These are phyloP conservation scores for Cephalopachus bancanus DNA, from an alignment of 2,797 vertebrate genomes.

Conservation along the genomic window DNA sequence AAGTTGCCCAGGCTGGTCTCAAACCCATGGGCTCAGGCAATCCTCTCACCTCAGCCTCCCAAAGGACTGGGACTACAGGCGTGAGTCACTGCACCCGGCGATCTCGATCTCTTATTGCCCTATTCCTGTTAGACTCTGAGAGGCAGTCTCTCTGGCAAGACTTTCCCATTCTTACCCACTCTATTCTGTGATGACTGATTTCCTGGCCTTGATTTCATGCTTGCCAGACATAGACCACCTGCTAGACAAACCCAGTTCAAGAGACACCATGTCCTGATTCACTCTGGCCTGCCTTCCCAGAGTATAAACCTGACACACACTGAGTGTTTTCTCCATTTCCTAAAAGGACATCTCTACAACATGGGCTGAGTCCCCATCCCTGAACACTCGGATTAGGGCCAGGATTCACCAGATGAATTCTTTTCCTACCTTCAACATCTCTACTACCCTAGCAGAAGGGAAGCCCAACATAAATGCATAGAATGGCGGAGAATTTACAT, in stretches of 20 bases:
- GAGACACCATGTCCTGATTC: slow-evolving; percentile 71
- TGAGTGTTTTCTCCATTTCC: slow-evolving; percentile 37
- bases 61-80: no score
- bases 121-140: not conserved
- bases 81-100: no score
- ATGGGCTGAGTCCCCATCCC: not conserved
- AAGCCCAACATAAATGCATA: not conserved
- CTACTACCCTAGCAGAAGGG: not conserved
- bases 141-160: not conserved
- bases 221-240: slow-evolving; percentile 75
- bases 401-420: not conserved
- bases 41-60: no score
- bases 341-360: slow-evolving; percentile 30
- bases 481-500: not conserved
- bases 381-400: not conserved
- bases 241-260: slow-evolving; percentile 42
- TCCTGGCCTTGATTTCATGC: slow-evolving; percentile 71
- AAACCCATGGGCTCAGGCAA: no score
- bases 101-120: not conserved
- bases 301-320: slow-evolving; percentile 34
- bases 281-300: slow-evolving; percentile 22
- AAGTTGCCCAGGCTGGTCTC: no score
- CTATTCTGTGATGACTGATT: slow-evolving; percentile 65
- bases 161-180: slow-evolving; percentile 60
- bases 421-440: not conserved